Evolutionary conservation across 2,888 invertebrate species (phyloP).

Genomic region (Harpagoxenus sublaevis): DNA sequence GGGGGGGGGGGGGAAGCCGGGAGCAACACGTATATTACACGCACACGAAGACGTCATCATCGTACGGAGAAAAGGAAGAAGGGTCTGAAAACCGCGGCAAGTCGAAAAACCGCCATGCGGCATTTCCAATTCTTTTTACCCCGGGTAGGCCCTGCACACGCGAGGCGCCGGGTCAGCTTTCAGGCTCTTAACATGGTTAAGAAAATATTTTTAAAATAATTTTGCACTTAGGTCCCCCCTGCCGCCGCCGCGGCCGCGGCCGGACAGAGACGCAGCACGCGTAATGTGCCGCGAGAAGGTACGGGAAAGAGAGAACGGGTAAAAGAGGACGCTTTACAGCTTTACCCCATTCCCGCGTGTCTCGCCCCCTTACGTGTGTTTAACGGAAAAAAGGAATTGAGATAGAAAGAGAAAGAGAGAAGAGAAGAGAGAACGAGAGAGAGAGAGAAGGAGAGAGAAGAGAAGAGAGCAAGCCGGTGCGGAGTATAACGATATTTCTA

Average conservation of each 20-base stretch:
- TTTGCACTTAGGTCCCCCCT: slow-evolving; percentile 81
- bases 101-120: slow-evolving; percentile 80
- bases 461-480: slow-evolving; percentile 17
- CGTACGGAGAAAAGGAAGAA: slow-evolving; percentile 20
- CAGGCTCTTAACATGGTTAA: slow-evolving; percentile 82
- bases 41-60: slow-evolving; percentile 47
- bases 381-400: slow-evolving; percentile 57
- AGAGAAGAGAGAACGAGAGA: slow-evolving; percentile 1
- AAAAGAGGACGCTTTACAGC: slow-evolving; percentile 44
- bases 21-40: not conserved
- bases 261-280: slow-evolving; percentile 41
- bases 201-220: slow-evolving; percentile 85
- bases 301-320: slow-evolving; percentile 47
- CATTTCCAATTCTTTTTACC: slow-evolving; percentile 81
- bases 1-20: too few relatives aligned
- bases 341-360: slow-evolving; percentile 61
- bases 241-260: not conserved
- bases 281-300: slow-evolving; percentile 38
- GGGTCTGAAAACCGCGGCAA: slow-evolving; percentile 74
- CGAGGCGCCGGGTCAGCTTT: slow-evolving; percentile 80
- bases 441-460: slow-evolving; percentile 18
- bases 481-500: slow-evolving; percentile 47
- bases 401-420: slow-evolving; percentile 30
- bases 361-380: slow-evolving; percentile 63
- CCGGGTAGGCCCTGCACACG: slow-evolving; percentile 28